phyloP scores from a whole-genome alignment of 2,113 vertebrate species.

The Tachycineta bicolor region DNA sequence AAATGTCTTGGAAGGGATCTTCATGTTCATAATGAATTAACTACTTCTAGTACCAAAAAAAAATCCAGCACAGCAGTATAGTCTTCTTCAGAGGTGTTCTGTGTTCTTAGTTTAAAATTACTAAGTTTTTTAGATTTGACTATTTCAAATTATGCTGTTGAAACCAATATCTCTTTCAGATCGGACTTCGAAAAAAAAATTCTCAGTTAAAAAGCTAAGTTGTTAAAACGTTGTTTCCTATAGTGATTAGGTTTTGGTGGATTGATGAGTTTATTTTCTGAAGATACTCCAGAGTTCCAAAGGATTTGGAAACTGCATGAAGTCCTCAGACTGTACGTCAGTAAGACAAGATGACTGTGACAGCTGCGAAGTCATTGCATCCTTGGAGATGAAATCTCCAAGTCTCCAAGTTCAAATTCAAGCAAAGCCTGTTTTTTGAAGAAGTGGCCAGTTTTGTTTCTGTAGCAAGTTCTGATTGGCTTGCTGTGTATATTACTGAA shows the following conservation, averaged over 20 bases:
- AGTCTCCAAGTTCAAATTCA: neutral
- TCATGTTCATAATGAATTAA: neutral
- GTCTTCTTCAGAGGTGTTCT: neutral
- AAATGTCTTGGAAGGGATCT: neutral
- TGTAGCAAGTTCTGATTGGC: neutral
- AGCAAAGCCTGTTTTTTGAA: neutral
- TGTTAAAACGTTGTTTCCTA: neutral
- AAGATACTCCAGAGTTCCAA: neutral
- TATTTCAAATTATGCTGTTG: neutral
- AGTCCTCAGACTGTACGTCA: neutral
- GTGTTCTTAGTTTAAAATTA: neutral
- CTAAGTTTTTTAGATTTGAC: neutral
- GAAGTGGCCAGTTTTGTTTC: neutral
- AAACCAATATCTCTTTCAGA: neutral
- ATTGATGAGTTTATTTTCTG: neutral
- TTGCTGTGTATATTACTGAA: neutral
- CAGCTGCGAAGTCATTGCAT: neutral
- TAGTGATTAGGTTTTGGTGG: neutral
- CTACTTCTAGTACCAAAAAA: neutral
- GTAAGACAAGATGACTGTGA: neutral
- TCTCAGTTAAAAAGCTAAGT: neutral
- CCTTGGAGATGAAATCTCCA: neutral
- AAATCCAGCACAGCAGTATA: neutral
- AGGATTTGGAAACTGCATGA: neutral
- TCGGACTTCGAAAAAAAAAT: neutral